Evolutionary conservation across 2,797 vertebrate species (phyloP).

Genomic region (Tiaroga cobitis): DNA sequence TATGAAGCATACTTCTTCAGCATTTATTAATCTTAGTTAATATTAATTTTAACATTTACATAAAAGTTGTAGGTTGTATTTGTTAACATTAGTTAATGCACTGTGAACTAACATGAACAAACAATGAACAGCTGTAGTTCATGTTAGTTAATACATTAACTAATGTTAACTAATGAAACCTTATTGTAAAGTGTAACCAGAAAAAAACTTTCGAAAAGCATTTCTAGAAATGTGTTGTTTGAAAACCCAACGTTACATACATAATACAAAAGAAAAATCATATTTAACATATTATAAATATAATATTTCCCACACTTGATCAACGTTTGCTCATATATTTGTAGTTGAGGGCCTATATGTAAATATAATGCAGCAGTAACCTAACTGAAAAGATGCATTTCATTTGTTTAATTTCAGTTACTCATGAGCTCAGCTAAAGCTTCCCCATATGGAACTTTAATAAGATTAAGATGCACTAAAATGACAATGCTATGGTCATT

Average conservation of each 20-base stretch:
- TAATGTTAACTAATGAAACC: too few relatives aligned
- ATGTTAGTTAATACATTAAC: too few relatives aligned
- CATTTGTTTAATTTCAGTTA: not conserved
- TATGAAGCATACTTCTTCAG: too few relatives aligned
- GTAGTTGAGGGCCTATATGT: not conserved
- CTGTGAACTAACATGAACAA: too few relatives aligned
- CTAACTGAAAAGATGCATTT: not conserved
- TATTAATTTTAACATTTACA: too few relatives aligned
- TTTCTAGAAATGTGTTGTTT: not conserved
- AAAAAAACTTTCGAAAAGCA: not conserved
- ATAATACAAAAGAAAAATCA: not conserved
- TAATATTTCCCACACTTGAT: not conserved
- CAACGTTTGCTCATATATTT: not conserved
- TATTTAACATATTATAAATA: not conserved
- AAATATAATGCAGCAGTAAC: not conserved
- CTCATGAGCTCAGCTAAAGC: not conserved
- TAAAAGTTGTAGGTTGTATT: too few relatives aligned
- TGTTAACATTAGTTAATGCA: too few relatives aligned
- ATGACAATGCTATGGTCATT: not conserved
- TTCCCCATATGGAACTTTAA: conserved; percentile 26
- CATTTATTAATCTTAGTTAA: too few relatives aligned
- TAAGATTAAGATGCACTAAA: conserved; percentile 35
- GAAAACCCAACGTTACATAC: not conserved
- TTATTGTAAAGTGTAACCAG: too few relatives aligned
- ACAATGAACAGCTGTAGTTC: too few relatives aligned